These are phyloP conservation scores for Neoscelio sp. DNA, from an alignment of 2,888 invertebrate genomes.

Conservation along the genomic window DNA sequence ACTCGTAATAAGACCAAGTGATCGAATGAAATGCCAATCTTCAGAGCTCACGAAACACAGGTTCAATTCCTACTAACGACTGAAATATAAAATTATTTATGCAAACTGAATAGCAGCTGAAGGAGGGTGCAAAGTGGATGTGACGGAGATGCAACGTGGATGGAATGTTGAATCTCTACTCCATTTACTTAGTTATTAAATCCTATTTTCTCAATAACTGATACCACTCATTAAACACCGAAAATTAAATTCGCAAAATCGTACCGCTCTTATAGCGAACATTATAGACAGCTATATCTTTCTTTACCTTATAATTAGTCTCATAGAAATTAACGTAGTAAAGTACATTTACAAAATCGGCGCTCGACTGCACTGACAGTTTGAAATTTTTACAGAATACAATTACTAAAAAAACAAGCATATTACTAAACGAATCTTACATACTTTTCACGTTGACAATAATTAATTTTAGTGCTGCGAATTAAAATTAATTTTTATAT, in stretches of 20 bases:
- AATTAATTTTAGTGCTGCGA: conserved; percentile 66
- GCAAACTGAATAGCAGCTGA: no score
- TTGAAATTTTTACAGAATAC: conserved; percentile 25
- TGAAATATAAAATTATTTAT: no score
- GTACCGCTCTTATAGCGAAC: conserved; percentile 10
- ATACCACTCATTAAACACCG: conserved; percentile 4
- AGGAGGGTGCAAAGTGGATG: no score
- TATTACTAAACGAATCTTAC: conserved; percentile 27
- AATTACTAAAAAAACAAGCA: conserved; percentile 33
- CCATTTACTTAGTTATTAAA: no score
- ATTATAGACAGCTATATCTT: conserved; percentile 36
- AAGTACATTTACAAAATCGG: conserved; percentile 26
- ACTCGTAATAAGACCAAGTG: no score
- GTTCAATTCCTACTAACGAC: no score
- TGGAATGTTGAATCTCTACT: no score
- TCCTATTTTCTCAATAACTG: no score
- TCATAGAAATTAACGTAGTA: conserved; percentile 18
- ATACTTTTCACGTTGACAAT: conserved; percentile 66
- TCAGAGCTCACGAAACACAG: no score
- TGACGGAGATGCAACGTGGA: no score
- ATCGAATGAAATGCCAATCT: no score
- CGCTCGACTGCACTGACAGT: conserved; percentile 5
- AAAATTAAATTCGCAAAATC: conserved; percentile 3
- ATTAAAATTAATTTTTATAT: conserved; percentile 63
- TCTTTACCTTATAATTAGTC: conserved; percentile 39